Evolutionary conservation across 2,888 invertebrate genomes (phyloP), one percentile per base, ranked within the genome.

Genomic region (Drosophila borealis): DNA sequence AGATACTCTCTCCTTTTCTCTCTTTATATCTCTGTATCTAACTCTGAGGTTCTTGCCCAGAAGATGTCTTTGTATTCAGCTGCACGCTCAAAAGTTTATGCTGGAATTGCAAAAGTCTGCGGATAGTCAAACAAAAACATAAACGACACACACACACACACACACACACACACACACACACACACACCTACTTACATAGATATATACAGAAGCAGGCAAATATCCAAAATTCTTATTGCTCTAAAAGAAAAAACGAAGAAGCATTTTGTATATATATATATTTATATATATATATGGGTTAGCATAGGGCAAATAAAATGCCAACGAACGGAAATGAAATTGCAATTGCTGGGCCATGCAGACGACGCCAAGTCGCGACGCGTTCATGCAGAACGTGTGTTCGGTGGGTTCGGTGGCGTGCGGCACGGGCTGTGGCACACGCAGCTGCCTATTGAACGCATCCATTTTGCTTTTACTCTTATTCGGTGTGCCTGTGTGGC

Each of bases 361-460:
- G 87, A 88, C 85, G 85, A 79, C 85, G 68, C 64, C 65, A 71
- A 83, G 89, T 88, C 89, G 89, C 89, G 84, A 74, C 74, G 71
- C 78, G 70, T 68, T 86, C 80, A 68, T 80, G 86, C 74, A 63
- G 68, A 61, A 70, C 60, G 34, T 33, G 39, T 21, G 34, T 6
- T 29, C 1, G 33, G 5, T 17, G 17, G 56, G 21, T 17, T 57
- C n/a, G 25, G 4, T 14, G 48, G 48, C 17, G 8, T 45, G 42
- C n/a, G 57, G 59, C 8, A 25, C 37, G 54, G 49, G 13, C 17
- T 21, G 37, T 36, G 60, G 56, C 49, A 36, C 60, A 51, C 54
- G 61, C 74, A 57, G 53, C 41, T 74, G 62, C 51, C 68, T 74
- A 71, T 78, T 78, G 77, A 70, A 77, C 79, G 74, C 74, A 85